Evolutionary conservation across 2,797 vertebrate genomes (phyloP), one percentile per base, ranked within the genome.

Genomic region (Aldrovandia affinis): DNA sequence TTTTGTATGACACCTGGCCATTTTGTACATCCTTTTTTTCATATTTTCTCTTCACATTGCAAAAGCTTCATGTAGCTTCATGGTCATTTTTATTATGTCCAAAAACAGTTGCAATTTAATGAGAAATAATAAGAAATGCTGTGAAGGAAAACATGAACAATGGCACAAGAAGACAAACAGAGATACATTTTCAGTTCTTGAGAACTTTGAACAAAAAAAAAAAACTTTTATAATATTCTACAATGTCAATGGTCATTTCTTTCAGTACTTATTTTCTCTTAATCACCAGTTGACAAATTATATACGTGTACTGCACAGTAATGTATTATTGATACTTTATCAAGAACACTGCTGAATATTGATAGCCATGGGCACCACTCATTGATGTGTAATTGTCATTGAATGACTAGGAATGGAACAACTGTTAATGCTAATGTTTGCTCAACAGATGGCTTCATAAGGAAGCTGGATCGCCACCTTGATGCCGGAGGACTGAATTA

Each of bases 261-360:
- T 30, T 70, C 14, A 70, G 30, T 18, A 20, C 30, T 70, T 7
- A 12, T 30, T 39, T 70, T 39, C 33, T 0, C 33, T 39, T 70
- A 70, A 70, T 70, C 33, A 70, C 5, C 65, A 39, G 33, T 30
- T 39, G 33, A 30, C n/a, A 30, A 28, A 30, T 20, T 8, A 63
- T 63, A 8, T 7, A 25, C 61, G 10, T 1, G 10, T 63, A 30
- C 55, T 63, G 8, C 30, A 33, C 18, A 70, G 33, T 39, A 36
- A 70, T 70, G 65, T 30, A 70, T 70, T 70, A 36, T 70, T 70
- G 65, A 70, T 36, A 70, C 15, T 36, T 70, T 39, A 70, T 39
- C 65, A 70, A 36, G 65, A 70, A 70, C 15, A 36, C 65, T 70
- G 65, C 65, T 70, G 65, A 36, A 3, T 22, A 18, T 30, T 36